A percentile compares a stretch with the other conserved stretches of the same genome.
These are phyloP conservation scores for Latrodectus geometricus DNA, from an alignment of 1,140 invertebrate species.

Conservation along the genomic window DNA sequence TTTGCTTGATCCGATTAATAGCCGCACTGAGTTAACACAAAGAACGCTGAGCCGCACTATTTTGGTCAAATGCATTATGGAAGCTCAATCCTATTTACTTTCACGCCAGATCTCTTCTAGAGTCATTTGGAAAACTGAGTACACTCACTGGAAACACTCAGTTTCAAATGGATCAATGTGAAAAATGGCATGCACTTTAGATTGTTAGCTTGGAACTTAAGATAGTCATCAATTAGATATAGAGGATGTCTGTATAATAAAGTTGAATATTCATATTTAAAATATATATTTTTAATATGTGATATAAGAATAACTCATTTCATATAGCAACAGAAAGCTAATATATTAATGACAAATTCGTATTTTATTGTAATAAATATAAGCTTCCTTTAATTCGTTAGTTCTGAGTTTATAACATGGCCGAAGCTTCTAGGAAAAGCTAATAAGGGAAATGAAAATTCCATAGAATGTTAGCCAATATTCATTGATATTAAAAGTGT, in stretches of 20 bases:
- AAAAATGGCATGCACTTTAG: too few relatives aligned
- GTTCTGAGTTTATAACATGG: too few relatives aligned
- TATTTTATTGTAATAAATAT: too few relatives aligned
- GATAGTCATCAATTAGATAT: not conserved
- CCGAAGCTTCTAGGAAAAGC: too few relatives aligned
- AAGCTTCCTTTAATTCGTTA: too few relatives aligned
- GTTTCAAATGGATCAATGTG: not conserved
- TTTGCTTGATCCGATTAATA: constrained; percentile 43
- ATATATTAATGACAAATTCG: too few relatives aligned
- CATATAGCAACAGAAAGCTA: too few relatives aligned
- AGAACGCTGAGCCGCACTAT: constrained; percentile 34
- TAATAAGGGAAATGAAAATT: too few relatives aligned
- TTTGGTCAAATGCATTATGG: constrained; percentile 3
- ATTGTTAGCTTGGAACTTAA: constrained; percentile 15
- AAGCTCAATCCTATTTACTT: constrained; percentile 6
- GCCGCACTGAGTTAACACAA: constrained; percentile 31
- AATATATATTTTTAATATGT: too few relatives aligned
- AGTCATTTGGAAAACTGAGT: not conserved
- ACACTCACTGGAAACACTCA: not conserved
- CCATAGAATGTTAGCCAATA: too few relatives aligned
- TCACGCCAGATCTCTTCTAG: constrained; percentile 16
- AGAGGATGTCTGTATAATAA: not conserved
- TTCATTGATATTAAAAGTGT: too few relatives aligned
- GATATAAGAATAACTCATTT: too few relatives aligned
- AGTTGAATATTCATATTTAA: not conserved